phyloP scores from a whole-genome alignment of 1,140 invertebrate species.

The Amyelois transitella region DNA sequence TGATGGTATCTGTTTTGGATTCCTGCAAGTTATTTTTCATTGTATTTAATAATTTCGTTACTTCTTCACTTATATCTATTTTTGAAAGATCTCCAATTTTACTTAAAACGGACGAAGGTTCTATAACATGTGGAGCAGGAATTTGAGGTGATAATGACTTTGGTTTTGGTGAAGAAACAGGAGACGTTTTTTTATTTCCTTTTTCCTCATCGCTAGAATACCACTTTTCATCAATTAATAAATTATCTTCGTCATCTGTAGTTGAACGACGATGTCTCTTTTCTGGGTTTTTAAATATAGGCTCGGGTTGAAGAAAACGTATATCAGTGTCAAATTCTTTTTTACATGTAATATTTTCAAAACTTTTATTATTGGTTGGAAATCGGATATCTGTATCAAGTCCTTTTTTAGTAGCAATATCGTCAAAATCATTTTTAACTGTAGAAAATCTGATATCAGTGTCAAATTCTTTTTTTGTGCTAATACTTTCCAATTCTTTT shows the following conservation, averaged over 20 bases:
- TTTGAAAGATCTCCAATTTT: constrained; percentile 82
- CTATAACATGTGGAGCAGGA: constrained; percentile 55
- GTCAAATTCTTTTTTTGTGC: constrained; percentile 61
- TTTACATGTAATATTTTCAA: constrained; percentile 48
- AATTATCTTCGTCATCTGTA: constrained; percentile 74
- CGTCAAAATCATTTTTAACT: neutral
- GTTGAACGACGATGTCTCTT: constrained; percentile 65
- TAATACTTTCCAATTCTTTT: constrained; percentile 38
- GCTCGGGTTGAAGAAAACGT: constrained; percentile 58
- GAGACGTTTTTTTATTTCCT: constrained; percentile 56
- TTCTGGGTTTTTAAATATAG: constrained; percentile 62
- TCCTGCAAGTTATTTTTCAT: constrained; percentile 76
- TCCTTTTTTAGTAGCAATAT: constrained; percentile 18
- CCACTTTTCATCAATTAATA: constrained; percentile 81
- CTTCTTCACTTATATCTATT: constrained; percentile 83
- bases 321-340: constrained; percentile 73
- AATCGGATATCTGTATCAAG: constrained; percentile 17
- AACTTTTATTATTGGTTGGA: neutral
- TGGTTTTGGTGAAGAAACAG: constrained; percentile 40
- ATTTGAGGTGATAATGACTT: constrained; percentile 41
- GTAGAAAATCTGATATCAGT: constrained; percentile 66
- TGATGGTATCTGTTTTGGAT: constrained; percentile 29
- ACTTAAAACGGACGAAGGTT: constrained; percentile 76
- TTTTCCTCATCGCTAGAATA: constrained; percentile 85
- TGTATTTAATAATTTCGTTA: constrained; percentile 79